These are phyloP conservation scores for Papilio machaon DNA, from an alignment of 1,140 invertebrate genomes.

Conservation along the genomic window DNA sequence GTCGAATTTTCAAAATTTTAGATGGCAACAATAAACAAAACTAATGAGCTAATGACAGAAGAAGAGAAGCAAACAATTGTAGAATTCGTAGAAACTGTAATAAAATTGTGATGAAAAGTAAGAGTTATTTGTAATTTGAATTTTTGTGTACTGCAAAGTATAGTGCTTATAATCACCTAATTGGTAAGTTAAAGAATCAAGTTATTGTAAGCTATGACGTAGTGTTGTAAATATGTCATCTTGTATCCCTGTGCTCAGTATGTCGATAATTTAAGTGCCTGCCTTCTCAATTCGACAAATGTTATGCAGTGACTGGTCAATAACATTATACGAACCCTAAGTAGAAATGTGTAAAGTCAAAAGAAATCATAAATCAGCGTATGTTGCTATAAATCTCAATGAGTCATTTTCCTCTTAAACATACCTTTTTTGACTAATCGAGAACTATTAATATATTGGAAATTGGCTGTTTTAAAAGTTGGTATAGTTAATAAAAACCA, in stretches of 20 bases:
- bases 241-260: slow-evolving; percentile 2
- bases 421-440: background rate
- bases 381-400: background rate
- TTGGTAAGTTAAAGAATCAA: slow-evolving; percentile 18
- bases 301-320: background rate
- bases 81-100: background rate
- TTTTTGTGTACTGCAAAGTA: slow-evolving; percentile 17
- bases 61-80: background rate
- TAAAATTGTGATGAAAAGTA: slow-evolving; percentile 9
- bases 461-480: background rate
- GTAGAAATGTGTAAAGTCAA: background rate
- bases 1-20: background rate
- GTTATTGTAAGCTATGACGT: slow-evolving; percentile 25
- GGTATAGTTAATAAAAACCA: background rate
- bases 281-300: background rate
- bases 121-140: background rate
- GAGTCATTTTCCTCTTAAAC: slow-evolving; percentile 39
- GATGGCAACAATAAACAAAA: background rate
- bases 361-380: background rate
- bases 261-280: background rate
- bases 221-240: slow-evolving; percentile 32
- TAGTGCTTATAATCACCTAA: background rate
- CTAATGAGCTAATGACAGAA: background rate
- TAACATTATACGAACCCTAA: background rate
- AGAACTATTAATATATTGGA: background rate